Percentiles rank a stretch among this genome's conserved stretches.
These are phyloP conservation scores for Plotosus lineatus DNA, from an alignment of 2,113 vertebrate genomes.

Conservation along the genomic window DNA sequence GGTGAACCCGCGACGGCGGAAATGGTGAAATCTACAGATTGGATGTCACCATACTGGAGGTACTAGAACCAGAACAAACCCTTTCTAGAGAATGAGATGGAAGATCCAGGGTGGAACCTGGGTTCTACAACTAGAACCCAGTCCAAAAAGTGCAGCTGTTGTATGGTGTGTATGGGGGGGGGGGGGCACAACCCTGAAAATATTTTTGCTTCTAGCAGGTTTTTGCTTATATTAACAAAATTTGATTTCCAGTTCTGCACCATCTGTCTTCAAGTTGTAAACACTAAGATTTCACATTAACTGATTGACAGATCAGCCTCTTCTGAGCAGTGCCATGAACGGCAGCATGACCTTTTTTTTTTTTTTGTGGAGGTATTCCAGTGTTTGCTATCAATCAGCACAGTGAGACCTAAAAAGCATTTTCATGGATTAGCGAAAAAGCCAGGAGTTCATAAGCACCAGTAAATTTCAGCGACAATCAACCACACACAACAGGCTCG, in stretches of 20 bases:
- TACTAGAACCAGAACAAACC: slow-evolving; percentile 31
- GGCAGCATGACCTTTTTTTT: neutral
- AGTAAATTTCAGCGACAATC: slow-evolving; percentile 59
- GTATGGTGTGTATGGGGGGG: too few relatives aligned
- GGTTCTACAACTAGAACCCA: slow-evolving; percentile 24
- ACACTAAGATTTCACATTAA: slow-evolving; percentile 33
- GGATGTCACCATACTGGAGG: slow-evolving; percentile 21
- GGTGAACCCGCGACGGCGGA: slow-evolving; percentile 18
- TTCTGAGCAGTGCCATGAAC: slow-evolving; percentile 23
- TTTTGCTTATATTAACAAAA: slow-evolving; percentile 13
- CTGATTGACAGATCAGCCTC: slow-evolving; percentile 28
- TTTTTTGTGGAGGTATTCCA: slow-evolving; percentile 58
- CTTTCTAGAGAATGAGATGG: slow-evolving; percentile 25
- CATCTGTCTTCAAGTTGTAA: slow-evolving; percentile 25
- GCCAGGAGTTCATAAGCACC: slow-evolving; percentile 65
- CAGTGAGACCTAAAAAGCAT: slow-evolving; percentile 56
- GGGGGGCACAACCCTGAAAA: too few relatives aligned
- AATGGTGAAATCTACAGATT: slow-evolving; percentile 25
- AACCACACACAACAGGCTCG: slow-evolving; percentile 58
- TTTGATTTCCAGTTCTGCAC: slow-evolving; percentile 21
- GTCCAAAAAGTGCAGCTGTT: neutral
- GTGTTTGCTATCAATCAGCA: slow-evolving; percentile 60
- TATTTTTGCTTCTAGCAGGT: neutral
- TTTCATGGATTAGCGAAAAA: slow-evolving; percentile 49
- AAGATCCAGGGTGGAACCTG: slow-evolving; percentile 12